phyloP scores from a whole-genome alignment of 2,888 invertebrate genomes.

The Drosophila testacea region DNA sequence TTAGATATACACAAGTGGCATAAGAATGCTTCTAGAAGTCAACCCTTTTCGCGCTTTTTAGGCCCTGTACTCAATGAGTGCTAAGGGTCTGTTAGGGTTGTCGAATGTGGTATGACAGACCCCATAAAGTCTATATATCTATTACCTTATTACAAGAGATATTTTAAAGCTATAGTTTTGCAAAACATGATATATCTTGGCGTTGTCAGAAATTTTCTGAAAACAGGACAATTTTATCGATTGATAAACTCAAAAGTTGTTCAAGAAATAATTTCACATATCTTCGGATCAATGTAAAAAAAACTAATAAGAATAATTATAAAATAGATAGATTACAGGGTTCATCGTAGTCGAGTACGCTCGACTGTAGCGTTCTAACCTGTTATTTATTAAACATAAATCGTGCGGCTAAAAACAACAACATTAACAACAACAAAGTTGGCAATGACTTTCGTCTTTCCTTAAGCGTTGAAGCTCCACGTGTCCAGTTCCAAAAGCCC shows the following conservation, averaged over 20 bases:
- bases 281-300: no score
- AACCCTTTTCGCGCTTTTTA: conserved; percentile 11
- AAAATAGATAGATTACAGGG: neutral
- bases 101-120: no score
- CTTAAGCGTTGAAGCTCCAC: conserved; percentile 12
- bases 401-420: conserved; percentile 19
- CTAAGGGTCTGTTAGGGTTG: no score
- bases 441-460: conserved; percentile 39
- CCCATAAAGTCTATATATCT: no score
- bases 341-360: neutral
- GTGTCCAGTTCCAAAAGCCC: conserved; percentile 18
- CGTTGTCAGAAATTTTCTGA: no score
- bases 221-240: no score
- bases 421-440: conserved; percentile 15
- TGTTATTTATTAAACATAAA: conserved; percentile 50
- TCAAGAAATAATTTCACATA: no score
- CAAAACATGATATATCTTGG: no score
- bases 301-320: no score
- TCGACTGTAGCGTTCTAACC: neutral
- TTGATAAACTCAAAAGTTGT: no score
- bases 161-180: no score
- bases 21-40: neutral
- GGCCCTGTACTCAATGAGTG: neutral
- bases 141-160: no score
- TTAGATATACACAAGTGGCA: conserved; percentile 6